A percentile compares a stretch with the other conserved stretches of the same genome.
These are phyloP conservation scores for Parnassius glacialis DNA, from an alignment of 2,888 invertebrate species.

Conservation along the genomic window DNA sequence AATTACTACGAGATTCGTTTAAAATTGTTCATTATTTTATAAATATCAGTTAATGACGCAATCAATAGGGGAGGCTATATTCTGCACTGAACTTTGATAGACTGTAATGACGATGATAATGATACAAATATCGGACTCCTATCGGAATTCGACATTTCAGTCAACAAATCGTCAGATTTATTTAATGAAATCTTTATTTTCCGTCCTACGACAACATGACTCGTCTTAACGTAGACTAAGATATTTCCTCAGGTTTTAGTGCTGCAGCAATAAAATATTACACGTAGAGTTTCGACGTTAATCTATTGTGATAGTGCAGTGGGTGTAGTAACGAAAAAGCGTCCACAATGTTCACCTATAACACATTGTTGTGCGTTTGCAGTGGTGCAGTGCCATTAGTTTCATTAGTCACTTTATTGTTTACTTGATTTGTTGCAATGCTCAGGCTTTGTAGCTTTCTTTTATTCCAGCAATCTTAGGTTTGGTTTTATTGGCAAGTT, in stretches of 20 bases:
- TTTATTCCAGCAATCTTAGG: constrained; percentile 1
- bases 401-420: constrained; percentile 30
- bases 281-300: constrained; percentile 61
- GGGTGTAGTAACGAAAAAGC: constrained; percentile 42
- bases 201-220: too few species aligned
- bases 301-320: constrained; percentile 58
- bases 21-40: too few species aligned
- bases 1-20: too few species aligned
- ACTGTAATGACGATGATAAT: too few species aligned
- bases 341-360: constrained; percentile 53
- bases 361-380: constrained; percentile 37
- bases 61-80: too few species aligned
- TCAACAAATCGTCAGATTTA: too few species aligned
- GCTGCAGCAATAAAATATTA: constrained; percentile 51
- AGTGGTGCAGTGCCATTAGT: constrained; percentile 32
- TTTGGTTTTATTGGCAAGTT: background rate
- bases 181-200: too few species aligned
- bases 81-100: too few species aligned
- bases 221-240: too few species aligned
- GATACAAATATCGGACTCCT: too few species aligned
- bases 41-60: too few species aligned
- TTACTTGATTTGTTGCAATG: constrained; percentile 19
- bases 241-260: constrained; percentile 46
- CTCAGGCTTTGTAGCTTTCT: constrained; percentile 8
- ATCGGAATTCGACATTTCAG: too few species aligned